Conservation (phyloP, 2,113 vertebrate species). For the Acinonyx jubatus region DNA sequence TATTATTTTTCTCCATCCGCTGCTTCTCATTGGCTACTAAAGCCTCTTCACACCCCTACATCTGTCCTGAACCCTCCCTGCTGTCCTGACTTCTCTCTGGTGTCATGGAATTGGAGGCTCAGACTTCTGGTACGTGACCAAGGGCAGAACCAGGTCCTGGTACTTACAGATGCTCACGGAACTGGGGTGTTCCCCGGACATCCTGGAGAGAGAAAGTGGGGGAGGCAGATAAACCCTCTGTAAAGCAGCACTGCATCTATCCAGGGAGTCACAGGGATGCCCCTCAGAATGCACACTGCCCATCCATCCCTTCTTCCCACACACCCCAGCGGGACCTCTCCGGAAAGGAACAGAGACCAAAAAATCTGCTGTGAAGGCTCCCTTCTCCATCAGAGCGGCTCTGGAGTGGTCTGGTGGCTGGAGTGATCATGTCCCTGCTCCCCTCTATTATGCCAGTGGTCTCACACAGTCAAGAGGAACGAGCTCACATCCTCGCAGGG, state of each 20-base stretch:
- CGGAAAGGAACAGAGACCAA: not conserved
- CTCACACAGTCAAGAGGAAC: not conserved
- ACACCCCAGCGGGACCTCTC: not conserved
- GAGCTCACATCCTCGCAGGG: not conserved
- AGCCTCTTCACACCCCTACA: not conserved
- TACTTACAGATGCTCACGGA: constrained; percentile 82
- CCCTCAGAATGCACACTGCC: not conserved
- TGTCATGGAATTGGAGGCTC: not conserved
- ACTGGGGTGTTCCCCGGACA: constrained; percentile 78
- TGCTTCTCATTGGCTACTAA: not conserved
- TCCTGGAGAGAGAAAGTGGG: constrained; percentile 61
- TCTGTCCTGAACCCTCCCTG: not conserved
- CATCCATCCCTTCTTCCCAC: not conserved
- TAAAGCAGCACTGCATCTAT: not conserved
- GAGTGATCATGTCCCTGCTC: not conserved
- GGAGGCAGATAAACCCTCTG: not conserved
- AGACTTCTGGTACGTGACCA: not conserved
- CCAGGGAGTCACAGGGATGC: not conserved
- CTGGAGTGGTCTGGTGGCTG: not conserved
- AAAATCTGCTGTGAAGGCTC: not conserved
- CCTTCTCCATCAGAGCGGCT: not conserved
- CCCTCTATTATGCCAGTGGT: not conserved
- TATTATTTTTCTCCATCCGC: not conserved
- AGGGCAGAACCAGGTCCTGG: not conserved
- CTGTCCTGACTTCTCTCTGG: not conserved